Evolutionary conservation across 2,113 vertebrate genomes (phyloP), one percentile per base, ranked within the genome.

Genomic region (Antigone vipio): DNA sequence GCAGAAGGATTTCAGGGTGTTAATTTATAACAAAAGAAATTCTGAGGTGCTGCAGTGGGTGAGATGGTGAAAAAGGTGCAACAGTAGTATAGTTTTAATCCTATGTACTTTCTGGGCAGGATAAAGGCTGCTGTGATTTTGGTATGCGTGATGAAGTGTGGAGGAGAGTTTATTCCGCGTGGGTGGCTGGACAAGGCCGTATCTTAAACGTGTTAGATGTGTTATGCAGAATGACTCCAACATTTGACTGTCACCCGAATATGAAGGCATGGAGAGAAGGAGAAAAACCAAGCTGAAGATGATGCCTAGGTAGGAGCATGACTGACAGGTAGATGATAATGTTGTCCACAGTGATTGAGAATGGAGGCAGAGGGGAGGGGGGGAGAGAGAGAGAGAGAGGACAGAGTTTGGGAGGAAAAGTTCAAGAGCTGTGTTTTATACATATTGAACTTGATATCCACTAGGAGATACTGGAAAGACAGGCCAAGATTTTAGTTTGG

Each of bases 401-500:
- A 40, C 40, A 40, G 40, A 40, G 12, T 73, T 86, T 62, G 30
- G 7, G 32, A 66, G 15, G 32, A 92, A 58, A 92, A 87, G 60
- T 73, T 80, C 60, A 96, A 69, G n/a, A 86, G 10, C 55, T 77
- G 42, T 59, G 42, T 74, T 92, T 93, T 71, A 55, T 38, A 62
- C 10, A 47, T 55, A n/a, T 6, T 86, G 45, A 93, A 56, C 62
- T 79, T 89, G 42, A 83, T 93, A 50, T 92, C 45, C 23, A 58
- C 29, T 19, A 83, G 50, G 38, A 96, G 21, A 73, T 47, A 64
- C 21, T 91, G 59, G 72, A 90, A 93, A 84, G 56, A 74, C 26
- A 69, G 83, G 40, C 22, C n/a, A 84, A 86, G 72, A 47, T 93
- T 96, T 93, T 72, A 73, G 45, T 23, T 79, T 92, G 67, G 59